Conservation (phyloP, 2,113 vertebrate species). For the Cinclus cinclus region DNA sequence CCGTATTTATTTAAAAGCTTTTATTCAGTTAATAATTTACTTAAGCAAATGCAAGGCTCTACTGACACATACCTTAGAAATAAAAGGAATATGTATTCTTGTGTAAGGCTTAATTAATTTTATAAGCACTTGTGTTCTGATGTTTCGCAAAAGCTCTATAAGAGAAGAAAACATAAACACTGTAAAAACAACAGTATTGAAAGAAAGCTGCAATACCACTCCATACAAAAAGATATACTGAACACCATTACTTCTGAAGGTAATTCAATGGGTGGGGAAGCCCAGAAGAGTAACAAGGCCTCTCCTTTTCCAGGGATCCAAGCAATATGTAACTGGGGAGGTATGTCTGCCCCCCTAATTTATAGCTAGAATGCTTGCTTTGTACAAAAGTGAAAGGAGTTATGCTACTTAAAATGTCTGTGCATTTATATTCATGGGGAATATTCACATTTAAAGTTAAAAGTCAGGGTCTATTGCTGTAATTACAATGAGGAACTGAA, state of each 20-base stretch:
- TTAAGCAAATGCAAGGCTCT: constrained; percentile 30
- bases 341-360: not conserved
- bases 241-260: not conserved
- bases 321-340: not conserved
- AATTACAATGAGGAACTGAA: not conserved
- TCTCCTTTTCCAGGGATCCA: not conserved
- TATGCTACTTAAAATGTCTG: not conserved
- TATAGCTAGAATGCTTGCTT: not conserved
- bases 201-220: not conserved
- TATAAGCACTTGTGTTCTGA: constrained; percentile 99
- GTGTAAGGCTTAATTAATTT: constrained; percentile 99
- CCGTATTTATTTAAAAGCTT: constrained; percentile 5
- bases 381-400: not conserved
- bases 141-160: constrained; percentile 96
- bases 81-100: constrained; percentile 99
- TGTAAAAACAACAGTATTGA: not conserved
- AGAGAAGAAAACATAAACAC: constrained; percentile 54
- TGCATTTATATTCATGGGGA: not conserved
- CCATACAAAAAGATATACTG: not conserved
- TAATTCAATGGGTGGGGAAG: not conserved
- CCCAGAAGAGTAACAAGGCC: not conserved
- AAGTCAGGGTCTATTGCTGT: not conserved
- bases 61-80: constrained; percentile 90
- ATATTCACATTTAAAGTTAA: not conserved
- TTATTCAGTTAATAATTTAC: constrained; percentile 39